Conservation (phyloP, 1,140 invertebrate species). For the Anoplophora glabripennis region DNA sequence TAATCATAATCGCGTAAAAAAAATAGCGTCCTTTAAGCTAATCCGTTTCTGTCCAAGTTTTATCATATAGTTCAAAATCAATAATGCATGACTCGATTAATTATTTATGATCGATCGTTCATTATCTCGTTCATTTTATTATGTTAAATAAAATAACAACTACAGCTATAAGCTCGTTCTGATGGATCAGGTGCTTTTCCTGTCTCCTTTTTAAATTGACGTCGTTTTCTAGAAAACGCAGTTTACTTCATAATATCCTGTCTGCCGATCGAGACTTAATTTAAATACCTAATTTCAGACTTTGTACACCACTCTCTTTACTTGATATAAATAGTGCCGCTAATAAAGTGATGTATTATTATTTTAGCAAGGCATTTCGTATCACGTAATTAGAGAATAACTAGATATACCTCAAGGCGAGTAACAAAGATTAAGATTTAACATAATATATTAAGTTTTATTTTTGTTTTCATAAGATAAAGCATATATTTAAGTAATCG, state of each 20-base stretch:
- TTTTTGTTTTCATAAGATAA: too few species aligned
- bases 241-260: conserved; percentile 7
- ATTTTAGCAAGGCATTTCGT: too few species aligned
- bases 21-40: neutral
- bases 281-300: neutral
- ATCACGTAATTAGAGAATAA: too few species aligned
- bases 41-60: conserved; percentile 20
- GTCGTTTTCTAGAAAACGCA: conserved; percentile 14
- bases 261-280: neutral
- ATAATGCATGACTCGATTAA: conserved; percentile 39
- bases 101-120: conserved; percentile 41
- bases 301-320: neutral
- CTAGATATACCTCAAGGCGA: too few species aligned
- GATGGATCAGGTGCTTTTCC: conserved; percentile 18
- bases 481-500: too few species aligned
- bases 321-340: neutral
- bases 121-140: conserved; percentile 36
- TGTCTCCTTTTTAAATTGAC: conserved; percentile 13
- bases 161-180: conserved; percentile 2
- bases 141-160: conserved; percentile 30
- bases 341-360: too few species aligned
- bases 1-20: too few species aligned
- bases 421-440: too few species aligned
- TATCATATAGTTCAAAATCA: conserved; percentile 37
- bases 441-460: too few species aligned